Base-by-base conservation (phyloP, 2,888 invertebrate genomes). In the Amphipoea lucens region DNA sequence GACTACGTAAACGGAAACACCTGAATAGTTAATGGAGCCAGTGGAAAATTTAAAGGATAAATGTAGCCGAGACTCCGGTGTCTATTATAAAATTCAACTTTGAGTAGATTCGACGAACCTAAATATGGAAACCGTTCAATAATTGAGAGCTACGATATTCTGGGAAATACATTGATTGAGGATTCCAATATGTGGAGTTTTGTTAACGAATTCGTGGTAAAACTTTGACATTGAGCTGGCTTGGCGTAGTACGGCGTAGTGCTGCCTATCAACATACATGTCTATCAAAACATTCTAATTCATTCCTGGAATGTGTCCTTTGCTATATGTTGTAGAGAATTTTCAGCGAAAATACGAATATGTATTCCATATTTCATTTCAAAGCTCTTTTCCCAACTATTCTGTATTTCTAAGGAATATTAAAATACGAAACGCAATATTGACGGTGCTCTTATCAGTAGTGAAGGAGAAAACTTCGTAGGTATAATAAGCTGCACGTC, bases 1-100 rank as follows among this genome's bases (percentile, higher is more conserved):
- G 75, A 62, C 51, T 66, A 70, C 78, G 60, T 78, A 82, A 80
- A 76, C 63, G 85, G 79, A 82, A 76, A 40, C 69, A 65, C 17
- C 54, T 87, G 81, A 87, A 87, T 87, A 72, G 9, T 86, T 85
- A 48, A 87, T 81, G 67, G 0, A 23, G 12, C 3, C 63, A 71
- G 69, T 57, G 70, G 60, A 79, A 84, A 84, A 76, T 81, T 78
- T 74, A 68, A 76, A 81, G 42, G 68, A 79, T 81, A 81, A 82
- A 88, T 86, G 81, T 82, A 72, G 86, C 78, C 51, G 40, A 67
- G 60, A 63, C 78, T 72, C 78, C 4, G 0, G 40, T 11, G 62
- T 63, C 78, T 73, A 70, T 86, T 78, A 79, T 74, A 80, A 81
- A 82, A 81, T 76, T 77, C 63, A 68, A 62, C 65, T 62, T 68